phyloP scores from a whole-genome alignment of 2,888 invertebrate genomes.

The Scaptomyza reducta region DNA sequence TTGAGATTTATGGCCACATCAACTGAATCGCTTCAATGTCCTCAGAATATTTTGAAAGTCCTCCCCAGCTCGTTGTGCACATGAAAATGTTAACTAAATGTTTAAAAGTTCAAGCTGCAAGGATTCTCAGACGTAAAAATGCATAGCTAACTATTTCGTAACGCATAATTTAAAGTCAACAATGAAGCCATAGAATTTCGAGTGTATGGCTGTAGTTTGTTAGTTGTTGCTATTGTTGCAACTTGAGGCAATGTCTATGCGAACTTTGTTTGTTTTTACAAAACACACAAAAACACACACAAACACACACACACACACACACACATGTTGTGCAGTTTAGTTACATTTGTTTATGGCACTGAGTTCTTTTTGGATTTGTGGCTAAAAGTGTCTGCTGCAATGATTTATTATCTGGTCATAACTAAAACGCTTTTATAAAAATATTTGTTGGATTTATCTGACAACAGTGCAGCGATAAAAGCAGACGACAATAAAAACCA shows the following conservation, averaged over 20 bases:
- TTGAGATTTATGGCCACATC: conserved; percentile 55
- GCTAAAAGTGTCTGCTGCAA: conserved; percentile 13
- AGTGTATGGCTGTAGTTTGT: conserved; percentile 33
- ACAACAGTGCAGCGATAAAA: conserved; percentile 47
- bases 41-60: conserved; percentile 12
- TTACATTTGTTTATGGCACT: conserved; percentile 6
- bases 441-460: conserved; percentile 33
- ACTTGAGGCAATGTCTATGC: neutral
- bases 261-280: neutral
- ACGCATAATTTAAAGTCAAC: conserved; percentile 42
- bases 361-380: conserved; percentile 21
- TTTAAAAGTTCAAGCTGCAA: conserved; percentile 50
- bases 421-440: conserved; percentile 43
- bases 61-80: neutral
- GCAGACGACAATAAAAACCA: conserved; percentile 3
- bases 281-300: neutral
- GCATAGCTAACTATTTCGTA: conserved; percentile 39
- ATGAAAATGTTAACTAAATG: conserved; percentile 50
- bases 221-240: conserved; percentile 23
- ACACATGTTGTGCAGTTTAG: conserved; percentile 1
- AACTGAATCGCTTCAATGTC: conserved; percentile 4
- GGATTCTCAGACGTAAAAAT: conserved; percentile 56
- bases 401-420: conserved; percentile 65
- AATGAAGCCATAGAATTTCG: conserved; percentile 25
- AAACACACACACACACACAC: neutral